Base-by-base conservation (phyloP, 1,140 invertebrate genomes). In the Frieseomelitta varia region DNA sequence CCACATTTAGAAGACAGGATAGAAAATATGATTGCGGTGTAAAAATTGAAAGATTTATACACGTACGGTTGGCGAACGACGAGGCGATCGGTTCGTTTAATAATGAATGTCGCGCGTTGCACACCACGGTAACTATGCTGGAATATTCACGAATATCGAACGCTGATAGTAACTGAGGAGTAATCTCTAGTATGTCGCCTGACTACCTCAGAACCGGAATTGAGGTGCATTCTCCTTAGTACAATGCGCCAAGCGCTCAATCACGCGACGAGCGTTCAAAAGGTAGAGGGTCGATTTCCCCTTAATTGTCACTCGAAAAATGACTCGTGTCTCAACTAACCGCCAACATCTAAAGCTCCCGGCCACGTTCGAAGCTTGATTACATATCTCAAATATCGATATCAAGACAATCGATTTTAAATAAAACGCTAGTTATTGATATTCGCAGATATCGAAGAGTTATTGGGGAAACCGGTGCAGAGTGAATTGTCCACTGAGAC, bases 381-480 rank as follows among this genome's bases (percentile, higher is more conserved):
- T 47, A 30, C 30, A n/a, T n/a, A n/a, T n/a, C n/a, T n/a, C n/a
- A n/a, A n/a, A n/a, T n/a, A n/a, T n/a, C n/a, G n/a, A n/a, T n/a
- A n/a, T n/a, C n/a, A n/a, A n/a, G n/a, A n/a, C n/a, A n/a, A n/a
- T n/a, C 39, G 6, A 47, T 47, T 47, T 0, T 47, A 47, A 6
- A 47, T 47, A 47, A 47, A 47, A 47, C 39, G 8, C 39, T 4
- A 8, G 39, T 47, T 47, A 47, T 47, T 10, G 8, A 6, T n/a
- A n/a, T n/a, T 47, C 39, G 24, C 93, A 97, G 97, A 96, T 90
- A 95, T 96, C 24, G 96, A 96, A 88, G 94, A 95, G 67, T 93
- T 97, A 51, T 91, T 97, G n/a, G 97, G 96, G 12, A 95, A 95
- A 87, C 96, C 96, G 19, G 96, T 97, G 80, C 96, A 97, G 92